Evolutionary conservation across 2,113 vertebrate genomes (phyloP).

Genomic region (Callionymus lyra): DNA sequence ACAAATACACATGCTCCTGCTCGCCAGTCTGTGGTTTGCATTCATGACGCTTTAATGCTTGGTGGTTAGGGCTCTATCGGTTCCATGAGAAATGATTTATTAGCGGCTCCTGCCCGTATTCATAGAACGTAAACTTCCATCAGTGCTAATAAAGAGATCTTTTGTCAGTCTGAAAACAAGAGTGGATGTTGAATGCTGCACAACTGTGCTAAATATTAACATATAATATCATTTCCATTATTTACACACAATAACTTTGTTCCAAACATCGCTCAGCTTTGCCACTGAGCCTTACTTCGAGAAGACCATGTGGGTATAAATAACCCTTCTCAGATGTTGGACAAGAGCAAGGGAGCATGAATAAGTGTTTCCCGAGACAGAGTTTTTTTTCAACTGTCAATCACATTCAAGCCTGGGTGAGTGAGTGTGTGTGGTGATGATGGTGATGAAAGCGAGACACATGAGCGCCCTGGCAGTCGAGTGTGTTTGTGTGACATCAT

Average conservation of each 20-base stretch:
- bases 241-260: constrained; percentile 3
- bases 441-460: constrained; percentile 43
- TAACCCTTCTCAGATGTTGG: constrained; percentile 9
- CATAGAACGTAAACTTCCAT: constrained; percentile 66
- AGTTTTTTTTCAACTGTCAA: constrained; percentile 34
- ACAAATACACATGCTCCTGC: constrained; percentile 6
- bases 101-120: constrained; percentile 67
- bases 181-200: too few species aligned
- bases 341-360: constrained; percentile 5
- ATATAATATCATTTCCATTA: neutral
- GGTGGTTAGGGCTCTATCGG: constrained; percentile 63
- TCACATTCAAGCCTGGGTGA: constrained; percentile 8
- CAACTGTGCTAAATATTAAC: too few species aligned
- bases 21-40: constrained; percentile 60
- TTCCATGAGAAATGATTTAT: constrained; percentile 73
- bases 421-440: constrained; percentile 17
- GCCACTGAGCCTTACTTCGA: too few species aligned
- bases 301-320: constrained; percentile 14
- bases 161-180: constrained; percentile 44
- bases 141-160: constrained; percentile 69
- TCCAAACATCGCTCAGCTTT: too few species aligned
- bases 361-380: constrained; percentile 12
- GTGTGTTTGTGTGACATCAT: constrained; percentile 62
- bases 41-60: constrained; percentile 61
- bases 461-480: constrained; percentile 36